Conservation (phyloP, 2,113 vertebrate species). For the Lontra canadensis region DNA sequence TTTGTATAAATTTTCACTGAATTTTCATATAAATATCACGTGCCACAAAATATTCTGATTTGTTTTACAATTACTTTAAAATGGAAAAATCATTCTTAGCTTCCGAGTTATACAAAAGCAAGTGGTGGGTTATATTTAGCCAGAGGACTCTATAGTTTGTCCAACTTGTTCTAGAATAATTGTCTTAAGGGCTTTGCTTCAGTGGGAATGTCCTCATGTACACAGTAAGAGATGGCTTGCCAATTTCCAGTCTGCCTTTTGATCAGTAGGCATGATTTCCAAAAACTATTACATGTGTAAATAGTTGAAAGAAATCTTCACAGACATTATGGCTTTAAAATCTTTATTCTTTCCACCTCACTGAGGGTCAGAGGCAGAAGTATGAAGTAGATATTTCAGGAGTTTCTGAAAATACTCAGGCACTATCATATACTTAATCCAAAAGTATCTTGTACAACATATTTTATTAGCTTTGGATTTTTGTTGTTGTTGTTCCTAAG, state of each 20-base stretch:
- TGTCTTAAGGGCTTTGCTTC: constrained; percentile 14
- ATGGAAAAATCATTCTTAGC: constrained; percentile 8
- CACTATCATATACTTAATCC: background rate
- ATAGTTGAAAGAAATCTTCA: constrained; percentile 22
- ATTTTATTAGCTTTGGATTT: constrained; percentile 35
- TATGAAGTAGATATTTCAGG: background rate
- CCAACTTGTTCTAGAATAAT: constrained; percentile 58
- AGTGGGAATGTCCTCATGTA: background rate
- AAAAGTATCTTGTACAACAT: background rate
- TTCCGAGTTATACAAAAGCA: background rate
- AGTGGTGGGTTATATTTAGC: background rate
- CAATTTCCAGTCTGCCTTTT: constrained; percentile 13
- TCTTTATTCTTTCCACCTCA: constrained; percentile 5
- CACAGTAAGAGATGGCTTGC: constrained; percentile 12
- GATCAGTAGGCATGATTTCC: constrained; percentile 43
- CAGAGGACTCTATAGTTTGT: background rate
- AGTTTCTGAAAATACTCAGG: constrained; percentile 55
- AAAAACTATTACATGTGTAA: constrained; percentile 49
- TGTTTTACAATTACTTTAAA: constrained; percentile 37
- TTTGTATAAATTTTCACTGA: background rate
- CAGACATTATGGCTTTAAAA: constrained; percentile 20
- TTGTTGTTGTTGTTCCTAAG: background rate
- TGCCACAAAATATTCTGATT: constrained; percentile 30
- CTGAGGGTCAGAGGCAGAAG: background rate
- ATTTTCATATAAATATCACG: background rate